Base-by-base conservation (phyloP, 2,113 vertebrate genomes). In the Nannobrachium achirus region DNA sequence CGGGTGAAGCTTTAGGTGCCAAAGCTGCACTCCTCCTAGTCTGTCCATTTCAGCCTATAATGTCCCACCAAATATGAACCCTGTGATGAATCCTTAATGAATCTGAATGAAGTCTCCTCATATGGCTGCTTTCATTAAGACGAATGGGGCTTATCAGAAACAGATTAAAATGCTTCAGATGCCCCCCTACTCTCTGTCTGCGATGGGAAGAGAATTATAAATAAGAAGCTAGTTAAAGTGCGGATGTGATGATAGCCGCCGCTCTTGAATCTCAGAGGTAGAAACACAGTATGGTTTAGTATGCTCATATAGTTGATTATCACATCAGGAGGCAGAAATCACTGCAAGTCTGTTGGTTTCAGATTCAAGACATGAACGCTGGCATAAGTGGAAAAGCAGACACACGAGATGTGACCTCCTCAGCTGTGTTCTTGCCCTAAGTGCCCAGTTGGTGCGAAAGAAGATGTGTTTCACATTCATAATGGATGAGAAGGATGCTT, bases 151-250 rank as follows among this genome's bases (percentile, higher is more conserved):
- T 76, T 70, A 82, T 89, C 84, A 87, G 79, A 69, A 78, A 63
- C 62, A 74, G 79, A 90, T 86, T 84, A 89, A 89, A 89, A 72
- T 20, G 84, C 87, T 85, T 86, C 80, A 83, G 85, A 86, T 80
- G 83, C 66, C 66, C 63, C 73, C 68, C 73, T 58, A 64, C 69
- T 67, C 60, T 73, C 63, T 51, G 1, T 76, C 79, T 70, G 72
- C 50, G 63, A 18, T 65, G 48, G 49, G 14, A 66, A 55, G 39
- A 60, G 59, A 63, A 74, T 69, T 65, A 56, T 57, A 52, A 69
- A 82, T 65, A 52, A 49, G 69, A 77, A 66, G 63, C 79, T 75
- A 56, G 77, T 82, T 78, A 72, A 67, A 69, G 67, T 86, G 84
- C 70, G 74, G 71, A 83, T 80, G 77, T 70, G 25, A 86, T 76